Conservation (phyloP, 1,140 invertebrate species). For the Pentalonia nigronervosa region DNA sequence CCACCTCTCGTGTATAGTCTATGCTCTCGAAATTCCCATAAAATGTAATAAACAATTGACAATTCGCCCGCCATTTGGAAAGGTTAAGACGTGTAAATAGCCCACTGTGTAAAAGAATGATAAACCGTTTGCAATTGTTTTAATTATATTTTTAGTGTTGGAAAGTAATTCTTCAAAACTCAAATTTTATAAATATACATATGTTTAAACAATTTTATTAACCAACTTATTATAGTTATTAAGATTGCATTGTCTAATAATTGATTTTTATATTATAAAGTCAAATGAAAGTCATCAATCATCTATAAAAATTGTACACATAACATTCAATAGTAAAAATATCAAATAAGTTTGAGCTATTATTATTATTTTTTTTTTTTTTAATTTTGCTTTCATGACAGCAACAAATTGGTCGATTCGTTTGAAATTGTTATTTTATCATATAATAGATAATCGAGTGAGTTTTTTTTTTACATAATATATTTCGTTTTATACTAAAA, state of each 20-base stretch:
- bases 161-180: neutral
- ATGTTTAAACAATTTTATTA: neutral
- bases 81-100: neutral
- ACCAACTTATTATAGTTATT: neutral
- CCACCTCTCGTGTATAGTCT: neutral
- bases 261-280: neutral
- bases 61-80: neutral
- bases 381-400: neutral
- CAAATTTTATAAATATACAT: neutral
- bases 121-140: neutral
- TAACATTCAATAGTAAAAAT: neutral
- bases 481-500: neutral
- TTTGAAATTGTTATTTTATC: neutral
- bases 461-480: too few relatives aligned
- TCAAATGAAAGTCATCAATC: neutral
- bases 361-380: too few relatives aligned
- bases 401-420: neutral
- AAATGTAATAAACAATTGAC: neutral
- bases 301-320: neutral
- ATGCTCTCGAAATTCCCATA: neutral
- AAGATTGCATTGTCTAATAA: neutral
- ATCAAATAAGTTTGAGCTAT: neutral
- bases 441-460: neutral
- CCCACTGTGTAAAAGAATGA: neutral
- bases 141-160: neutral